phyloP scores from a whole-genome alignment of 2,113 vertebrate genomes.

The Donacobius atricapilla region DNA sequence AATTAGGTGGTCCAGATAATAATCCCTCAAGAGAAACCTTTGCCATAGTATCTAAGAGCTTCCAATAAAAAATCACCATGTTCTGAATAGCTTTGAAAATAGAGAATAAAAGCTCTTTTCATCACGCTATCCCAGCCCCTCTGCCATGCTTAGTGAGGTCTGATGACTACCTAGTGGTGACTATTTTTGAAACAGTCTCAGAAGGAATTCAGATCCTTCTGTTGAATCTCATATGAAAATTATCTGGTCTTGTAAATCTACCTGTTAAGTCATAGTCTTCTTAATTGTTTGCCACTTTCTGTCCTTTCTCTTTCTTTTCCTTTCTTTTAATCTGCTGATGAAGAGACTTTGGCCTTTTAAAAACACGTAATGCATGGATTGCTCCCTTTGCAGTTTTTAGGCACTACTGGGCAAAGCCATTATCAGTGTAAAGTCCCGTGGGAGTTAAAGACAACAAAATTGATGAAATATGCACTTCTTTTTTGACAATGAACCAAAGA shows the following conservation, averaged over 20 bases:
- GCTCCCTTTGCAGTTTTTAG: background rate
- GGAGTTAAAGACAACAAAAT: background rate
- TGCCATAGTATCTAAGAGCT: background rate
- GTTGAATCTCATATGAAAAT: background rate
- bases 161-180: fast-evolving
- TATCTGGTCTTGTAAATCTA: background rate
- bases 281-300: background rate
- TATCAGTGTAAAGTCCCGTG: background rate
- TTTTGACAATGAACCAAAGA: background rate
- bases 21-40: background rate
- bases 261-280: background rate
- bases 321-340: background rate
- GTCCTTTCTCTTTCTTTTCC: background rate
- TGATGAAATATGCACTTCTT: background rate
- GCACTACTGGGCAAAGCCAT: background rate
- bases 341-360: background rate
- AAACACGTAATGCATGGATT: background rate
- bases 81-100: background rate
- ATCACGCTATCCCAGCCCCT: background rate
- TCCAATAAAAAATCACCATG: background rate
- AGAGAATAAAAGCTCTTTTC: background rate
- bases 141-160: background rate
- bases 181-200: background rate
- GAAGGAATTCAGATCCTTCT: background rate
- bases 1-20: background rate